These are phyloP conservation scores for Urocolius indicus DNA, from an alignment of 2,113 vertebrate genomes.

Conservation along the genomic window DNA sequence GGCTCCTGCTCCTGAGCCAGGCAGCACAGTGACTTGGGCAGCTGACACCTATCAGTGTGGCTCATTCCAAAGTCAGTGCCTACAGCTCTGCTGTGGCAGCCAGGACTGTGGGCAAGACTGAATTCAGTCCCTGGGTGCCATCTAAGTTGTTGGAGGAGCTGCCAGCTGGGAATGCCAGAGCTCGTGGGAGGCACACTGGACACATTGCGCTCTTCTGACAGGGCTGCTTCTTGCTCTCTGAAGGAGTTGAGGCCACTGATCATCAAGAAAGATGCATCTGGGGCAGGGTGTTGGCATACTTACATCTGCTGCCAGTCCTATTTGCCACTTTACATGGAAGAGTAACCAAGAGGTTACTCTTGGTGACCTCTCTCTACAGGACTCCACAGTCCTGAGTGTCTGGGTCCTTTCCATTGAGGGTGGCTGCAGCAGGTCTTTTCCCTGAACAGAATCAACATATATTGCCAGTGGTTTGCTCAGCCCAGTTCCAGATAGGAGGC, in stretches of 20 bases:
- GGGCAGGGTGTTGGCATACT: too few species aligned
- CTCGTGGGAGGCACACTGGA: too few species aligned
- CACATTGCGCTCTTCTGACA: fast-evolving
- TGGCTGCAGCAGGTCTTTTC: neutral
- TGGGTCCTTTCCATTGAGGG: neutral
- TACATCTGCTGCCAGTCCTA: neutral
- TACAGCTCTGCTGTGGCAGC: neutral
- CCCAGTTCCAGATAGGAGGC: neutral
- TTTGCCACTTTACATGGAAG: fast-evolving
- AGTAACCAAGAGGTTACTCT: neutral
- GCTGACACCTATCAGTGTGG: fast-evolving
- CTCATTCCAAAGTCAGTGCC: neutral
- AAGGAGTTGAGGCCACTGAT: fast-evolving
- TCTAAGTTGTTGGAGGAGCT: neutral
- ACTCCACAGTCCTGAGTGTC: neutral
- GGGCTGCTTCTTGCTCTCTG: neutral
- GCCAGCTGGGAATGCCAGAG: neutral
- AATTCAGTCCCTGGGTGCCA: neutral
- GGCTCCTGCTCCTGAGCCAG: neutral
- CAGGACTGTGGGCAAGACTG: fast-evolving
- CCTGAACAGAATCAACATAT: neutral
- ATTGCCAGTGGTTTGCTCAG: neutral
- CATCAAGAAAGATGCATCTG: fast-evolving
- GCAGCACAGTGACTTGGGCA: fast-evolving
- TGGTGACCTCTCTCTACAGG: too few species aligned